phyloP scores from a whole-genome alignment of 1,140 invertebrate species.

The Tigriopus japonicus region DNA sequence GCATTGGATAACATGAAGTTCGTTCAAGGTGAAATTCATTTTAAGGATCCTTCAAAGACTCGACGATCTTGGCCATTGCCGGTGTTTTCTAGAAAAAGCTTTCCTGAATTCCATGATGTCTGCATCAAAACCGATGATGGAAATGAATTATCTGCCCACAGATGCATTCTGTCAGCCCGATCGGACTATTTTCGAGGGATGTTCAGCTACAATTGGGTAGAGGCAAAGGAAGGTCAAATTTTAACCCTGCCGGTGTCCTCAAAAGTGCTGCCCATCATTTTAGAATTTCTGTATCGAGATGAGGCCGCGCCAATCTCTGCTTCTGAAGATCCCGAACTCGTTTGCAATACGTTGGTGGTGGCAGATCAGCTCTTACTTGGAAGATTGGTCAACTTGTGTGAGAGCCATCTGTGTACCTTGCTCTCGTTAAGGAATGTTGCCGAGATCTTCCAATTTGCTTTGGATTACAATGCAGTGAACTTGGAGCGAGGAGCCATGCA shows the following conservation, averaged over 20 bases:
- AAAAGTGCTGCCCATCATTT: not conserved
- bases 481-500: not conserved
- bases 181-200: not conserved
- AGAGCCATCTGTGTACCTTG: not conserved
- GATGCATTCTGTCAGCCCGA: not conserved
- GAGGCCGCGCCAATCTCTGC: not conserved
- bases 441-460: not conserved
- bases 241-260: not conserved
- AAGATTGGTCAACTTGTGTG: not conserved
- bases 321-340: not conserved
- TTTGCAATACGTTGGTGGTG: not conserved
- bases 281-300: not conserved
- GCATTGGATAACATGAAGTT: no score
- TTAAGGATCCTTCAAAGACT: no score
- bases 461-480: not conserved
- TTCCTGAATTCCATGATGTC: not conserved
- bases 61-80: no score
- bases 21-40: no score
- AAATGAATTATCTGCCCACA: not conserved
- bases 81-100: not conserved
- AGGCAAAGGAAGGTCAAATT: not conserved
- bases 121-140: not conserved
- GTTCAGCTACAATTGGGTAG: not conserved
- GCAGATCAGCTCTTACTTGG: not conserved
- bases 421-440: not conserved